phyloP scores from a whole-genome alignment of 2,113 vertebrate genomes.

The Onychorhynchus coronatus region DNA sequence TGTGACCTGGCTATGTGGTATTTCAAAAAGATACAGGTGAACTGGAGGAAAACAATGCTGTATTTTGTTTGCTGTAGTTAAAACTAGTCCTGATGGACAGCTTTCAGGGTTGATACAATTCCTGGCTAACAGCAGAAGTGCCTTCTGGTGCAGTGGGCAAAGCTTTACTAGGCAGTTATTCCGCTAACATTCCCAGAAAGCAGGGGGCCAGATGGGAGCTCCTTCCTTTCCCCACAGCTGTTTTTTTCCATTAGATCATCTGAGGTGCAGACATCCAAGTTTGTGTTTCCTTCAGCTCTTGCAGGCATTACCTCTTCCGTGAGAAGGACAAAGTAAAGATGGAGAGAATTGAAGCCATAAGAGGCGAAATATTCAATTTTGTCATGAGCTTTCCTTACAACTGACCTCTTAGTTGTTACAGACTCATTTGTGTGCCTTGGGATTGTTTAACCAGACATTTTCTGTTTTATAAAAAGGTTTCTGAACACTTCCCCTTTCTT shows the following conservation, averaged over 20 bases:
- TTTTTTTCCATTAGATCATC: background rate
- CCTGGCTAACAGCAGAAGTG: background rate
- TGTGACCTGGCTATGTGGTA: background rate
- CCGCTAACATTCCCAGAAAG: background rate
- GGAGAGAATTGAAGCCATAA: background rate
- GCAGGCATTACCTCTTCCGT: background rate
- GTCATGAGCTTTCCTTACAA: background rate
- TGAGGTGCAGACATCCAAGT: background rate
- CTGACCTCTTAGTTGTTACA: background rate
- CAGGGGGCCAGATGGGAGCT: background rate
- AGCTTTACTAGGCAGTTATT: background rate
- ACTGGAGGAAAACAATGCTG: background rate
- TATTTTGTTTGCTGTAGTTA: background rate
- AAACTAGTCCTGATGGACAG: background rate
- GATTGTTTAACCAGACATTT: background rate
- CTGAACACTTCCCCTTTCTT: slow-evolving; percentile 11
- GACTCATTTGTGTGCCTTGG: background rate
- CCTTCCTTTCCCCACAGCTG: fast-evolving
- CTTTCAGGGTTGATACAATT: background rate
- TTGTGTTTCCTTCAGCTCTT: background rate
- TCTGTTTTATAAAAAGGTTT: background rate
- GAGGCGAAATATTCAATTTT: background rate
- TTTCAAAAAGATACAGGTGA: background rate
- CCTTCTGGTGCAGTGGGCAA: background rate
- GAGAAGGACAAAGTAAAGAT: background rate